Evolutionary conservation across 2,888 invertebrate genomes (phyloP).

Genomic region (Himalopsyche japonica): DNA sequence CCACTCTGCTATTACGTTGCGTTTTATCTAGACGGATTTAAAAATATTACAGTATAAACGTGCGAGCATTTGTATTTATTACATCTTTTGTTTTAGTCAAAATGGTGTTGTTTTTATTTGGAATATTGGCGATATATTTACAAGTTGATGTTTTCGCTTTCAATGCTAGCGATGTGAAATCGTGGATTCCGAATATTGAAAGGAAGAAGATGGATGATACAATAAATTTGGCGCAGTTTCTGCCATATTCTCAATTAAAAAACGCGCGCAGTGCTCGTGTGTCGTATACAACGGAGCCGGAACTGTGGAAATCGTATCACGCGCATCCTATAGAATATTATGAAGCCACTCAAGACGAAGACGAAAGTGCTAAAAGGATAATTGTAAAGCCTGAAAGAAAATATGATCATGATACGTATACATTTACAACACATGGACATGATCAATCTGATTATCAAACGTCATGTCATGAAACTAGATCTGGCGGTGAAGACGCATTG

Average conservation of each 20-base stretch:
- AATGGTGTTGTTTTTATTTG: neutral
- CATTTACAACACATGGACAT: slow-evolving; percentile 34
- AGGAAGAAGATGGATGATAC: neutral
- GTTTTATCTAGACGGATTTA: neutral
- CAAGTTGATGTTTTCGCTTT: too few relatives aligned
- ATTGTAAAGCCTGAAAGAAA: slow-evolving; percentile 6
- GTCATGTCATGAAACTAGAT: slow-evolving; percentile 43
- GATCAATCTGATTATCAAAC: slow-evolving; percentile 14
- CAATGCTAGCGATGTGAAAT: neutral
- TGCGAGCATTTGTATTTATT: too few relatives aligned
- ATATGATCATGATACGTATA: slow-evolving; percentile 10
- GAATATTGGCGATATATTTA: neutral
- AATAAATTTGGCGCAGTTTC: neutral
- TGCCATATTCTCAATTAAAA: neutral
- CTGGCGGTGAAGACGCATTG: slow-evolving; percentile 14
- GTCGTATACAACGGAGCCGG: neutral
- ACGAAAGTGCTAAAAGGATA: slow-evolving; percentile 4
- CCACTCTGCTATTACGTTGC: neutral
- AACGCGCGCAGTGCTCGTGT: neutral
- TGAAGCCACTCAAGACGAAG: neutral
- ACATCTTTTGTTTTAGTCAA: too few relatives aligned
- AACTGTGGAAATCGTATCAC: neutral
- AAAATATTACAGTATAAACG: too few relatives aligned
- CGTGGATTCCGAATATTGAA: neutral
- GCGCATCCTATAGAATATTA: slow-evolving; percentile 8